Base-by-base conservation (phyloP, 2,113 vertebrate genomes). In the Anhinga anhinga region DNA sequence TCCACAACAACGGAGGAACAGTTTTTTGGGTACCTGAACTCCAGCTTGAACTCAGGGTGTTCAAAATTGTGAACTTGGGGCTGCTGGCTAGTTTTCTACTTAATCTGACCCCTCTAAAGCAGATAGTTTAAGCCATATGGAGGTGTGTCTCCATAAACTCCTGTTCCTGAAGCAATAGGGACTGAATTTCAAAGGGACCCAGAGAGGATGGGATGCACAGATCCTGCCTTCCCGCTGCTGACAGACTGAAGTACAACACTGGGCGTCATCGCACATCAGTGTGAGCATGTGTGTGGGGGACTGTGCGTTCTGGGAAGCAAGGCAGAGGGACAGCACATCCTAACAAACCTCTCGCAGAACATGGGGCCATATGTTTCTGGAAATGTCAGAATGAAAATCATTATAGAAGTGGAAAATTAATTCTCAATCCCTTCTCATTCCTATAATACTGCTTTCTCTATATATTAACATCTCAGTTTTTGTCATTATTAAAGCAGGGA, bases 271-370 rank as follows among this genome's bases (percentile, higher is more conserved):
- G 25, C 82, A 78, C 52, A 8, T 86, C 8, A 13, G 52, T 72
- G 91, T 55, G 81, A 96, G 88, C 91, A 55, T 91, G 91, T 96
- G 94, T 78, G 95, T 14, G 89, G 73, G 94, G 96, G 88, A 95
- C 89, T 87, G 71, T 0, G 50, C 10, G 53, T 95, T 95, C 95
- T 66, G 84, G 91, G 91, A 95, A 94, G 93, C 83, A 4, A 45
- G 63, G 73, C 95, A 82, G 83, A 77, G 94, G 96, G 95, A 97
- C 95, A 91, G 93, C 86, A 94, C 84, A 95, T 97, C 94, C 94
- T 56, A n/a, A 81, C 73, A 76, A 94, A 91, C 77, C 0, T 2
- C 70, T 76, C 4, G 0, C 86, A 79, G 83, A 91, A 91, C 61
- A 38, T 3, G 3, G 82, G 93, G 84, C 96, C 95, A 96, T 97